Base-by-base conservation (phyloP, 2,888 invertebrate genomes). In the Drosophila emarginata region DNA sequence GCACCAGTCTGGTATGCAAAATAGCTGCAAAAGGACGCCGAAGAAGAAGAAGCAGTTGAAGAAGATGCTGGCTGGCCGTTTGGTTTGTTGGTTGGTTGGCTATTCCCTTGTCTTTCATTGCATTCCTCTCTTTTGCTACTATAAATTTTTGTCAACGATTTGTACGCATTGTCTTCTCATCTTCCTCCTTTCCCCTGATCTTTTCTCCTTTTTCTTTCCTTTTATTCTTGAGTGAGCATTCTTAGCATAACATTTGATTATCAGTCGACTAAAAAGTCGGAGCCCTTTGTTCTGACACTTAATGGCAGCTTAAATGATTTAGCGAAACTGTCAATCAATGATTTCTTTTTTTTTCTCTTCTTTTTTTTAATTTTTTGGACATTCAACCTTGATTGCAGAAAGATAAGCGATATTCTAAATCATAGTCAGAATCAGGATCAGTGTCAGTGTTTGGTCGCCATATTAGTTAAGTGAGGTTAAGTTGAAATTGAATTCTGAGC, bases 81-180 rank as follows among this genome's bases (percentile, higher is more conserved):
- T 26, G 26, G n/a, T 14, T 53, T 51, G 32, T 62, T 64, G 36
- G 40, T 39, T 23, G 11, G 26, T 21, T 39, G 15, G 23, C 39
- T 37, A 18, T 11, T 12, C 60, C 51, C 50, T 28, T 26, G 50
- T 68, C 11, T 50, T 57, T 36, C 52, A 52, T 61, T 51, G 15
- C 40, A 9, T 51, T 50, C 39, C 37, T 45, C 12, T 18, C 36
- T 65, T 79, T 79, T 73, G 85, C 87, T 85, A 85, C 87, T 81
- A 87, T 87, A 85, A 77, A 83, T 85, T 85, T 85, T 87, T 85
- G 85, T 87, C 87, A 87, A 83, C 85, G 85, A 85, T 85, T 87
- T 85, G 87, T 85, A 85, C 87, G 86, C 87, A 87, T 85, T 85
- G 87, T 85, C 78, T 63, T 56, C 39, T 57, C 61, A 52, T 36